These are phyloP conservation scores for Chaetodon trifasciatus DNA, from an alignment of 2,797 vertebrate genomes.

Conservation along the genomic window DNA sequence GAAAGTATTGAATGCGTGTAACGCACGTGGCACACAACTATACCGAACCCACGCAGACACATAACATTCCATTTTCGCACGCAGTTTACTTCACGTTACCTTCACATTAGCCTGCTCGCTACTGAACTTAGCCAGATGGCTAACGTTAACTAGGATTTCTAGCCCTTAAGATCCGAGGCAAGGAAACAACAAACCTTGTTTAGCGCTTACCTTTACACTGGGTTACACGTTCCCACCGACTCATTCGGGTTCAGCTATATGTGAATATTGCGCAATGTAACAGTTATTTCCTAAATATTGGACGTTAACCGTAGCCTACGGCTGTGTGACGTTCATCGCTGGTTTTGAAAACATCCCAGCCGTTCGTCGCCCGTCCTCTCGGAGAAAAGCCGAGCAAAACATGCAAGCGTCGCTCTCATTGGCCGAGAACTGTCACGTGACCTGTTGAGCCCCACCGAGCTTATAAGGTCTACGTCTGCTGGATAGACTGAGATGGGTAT, in stretches of 20 bases:
- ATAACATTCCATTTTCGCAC: conserved; percentile 77
- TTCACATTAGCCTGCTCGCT: conserved; percentile 68
- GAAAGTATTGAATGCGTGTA: conserved; percentile 52
- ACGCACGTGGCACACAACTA: conserved; percentile 78
- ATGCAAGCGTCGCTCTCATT: conserved; percentile 75
- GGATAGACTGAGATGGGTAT: conserved; percentile 72
- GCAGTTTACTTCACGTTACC: conserved; percentile 84
- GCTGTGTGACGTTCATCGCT: conserved; percentile 84
- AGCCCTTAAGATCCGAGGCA: conserved; percentile 31
- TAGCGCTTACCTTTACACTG: conserved; percentile 82
- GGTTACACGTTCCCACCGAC: conserved; percentile 60
- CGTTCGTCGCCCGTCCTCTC: conserved; percentile 82
- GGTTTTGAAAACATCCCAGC: conserved; percentile 89
- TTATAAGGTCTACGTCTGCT: conserved; percentile 78
- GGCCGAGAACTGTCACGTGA: conserved; percentile 77
- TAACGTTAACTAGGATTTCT: conserved; percentile 74
- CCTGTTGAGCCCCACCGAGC: conserved; percentile 62
- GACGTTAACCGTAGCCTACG: conserved; percentile 81
- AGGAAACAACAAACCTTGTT: conserved; percentile 51
- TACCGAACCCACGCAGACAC: conserved; percentile 72
- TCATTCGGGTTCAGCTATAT: conserved; percentile 64
- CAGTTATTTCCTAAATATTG: conserved; percentile 70
- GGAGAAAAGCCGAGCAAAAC: conserved; percentile 87
- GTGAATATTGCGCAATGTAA: conserved; percentile 60
- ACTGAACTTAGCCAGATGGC: conserved; percentile 75